Conservation (phyloP, 2,888 invertebrate species). For the Augiades crinisus region DNA sequence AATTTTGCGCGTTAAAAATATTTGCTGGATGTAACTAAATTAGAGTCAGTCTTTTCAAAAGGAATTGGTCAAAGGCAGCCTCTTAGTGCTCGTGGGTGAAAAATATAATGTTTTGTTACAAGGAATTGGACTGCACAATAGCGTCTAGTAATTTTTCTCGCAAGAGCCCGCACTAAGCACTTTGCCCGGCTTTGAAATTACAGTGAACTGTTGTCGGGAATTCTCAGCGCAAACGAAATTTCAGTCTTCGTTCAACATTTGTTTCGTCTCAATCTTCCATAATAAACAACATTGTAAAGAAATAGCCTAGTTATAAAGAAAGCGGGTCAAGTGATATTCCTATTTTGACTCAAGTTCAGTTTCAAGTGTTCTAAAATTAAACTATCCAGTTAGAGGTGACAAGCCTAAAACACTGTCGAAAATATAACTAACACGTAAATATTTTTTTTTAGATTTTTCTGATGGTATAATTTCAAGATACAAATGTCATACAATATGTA, state of each 20-base stretch:
- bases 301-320: conserved; percentile 1
- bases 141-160: neutral
- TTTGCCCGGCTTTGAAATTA: conserved; percentile 1
- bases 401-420: neutral
- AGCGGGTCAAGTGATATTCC: conserved; percentile 5
- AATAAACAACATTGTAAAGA: conserved; percentile 6
- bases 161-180: neutral
- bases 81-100: conserved; percentile 82
- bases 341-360: conserved; percentile 6
- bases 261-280: conserved; percentile 4
- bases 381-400: neutral
- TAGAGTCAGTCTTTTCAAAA: no score
- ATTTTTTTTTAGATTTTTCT: no score
- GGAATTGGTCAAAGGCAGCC: conserved; percentile 83
- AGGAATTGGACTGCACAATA: conserved; percentile 3
- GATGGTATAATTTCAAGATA: no score
- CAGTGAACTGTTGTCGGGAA: neutral
- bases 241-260: conserved; percentile 1
- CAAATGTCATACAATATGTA: no score
- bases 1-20: no score
- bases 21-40: no score
- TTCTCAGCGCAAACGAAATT: conserved; percentile 5
- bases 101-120: conserved; percentile 1
- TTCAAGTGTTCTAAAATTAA: conserved; percentile 12
- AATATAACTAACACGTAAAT: no score